Conservation (phyloP, 2,888 invertebrate genomes). For the Timandra comae region DNA sequence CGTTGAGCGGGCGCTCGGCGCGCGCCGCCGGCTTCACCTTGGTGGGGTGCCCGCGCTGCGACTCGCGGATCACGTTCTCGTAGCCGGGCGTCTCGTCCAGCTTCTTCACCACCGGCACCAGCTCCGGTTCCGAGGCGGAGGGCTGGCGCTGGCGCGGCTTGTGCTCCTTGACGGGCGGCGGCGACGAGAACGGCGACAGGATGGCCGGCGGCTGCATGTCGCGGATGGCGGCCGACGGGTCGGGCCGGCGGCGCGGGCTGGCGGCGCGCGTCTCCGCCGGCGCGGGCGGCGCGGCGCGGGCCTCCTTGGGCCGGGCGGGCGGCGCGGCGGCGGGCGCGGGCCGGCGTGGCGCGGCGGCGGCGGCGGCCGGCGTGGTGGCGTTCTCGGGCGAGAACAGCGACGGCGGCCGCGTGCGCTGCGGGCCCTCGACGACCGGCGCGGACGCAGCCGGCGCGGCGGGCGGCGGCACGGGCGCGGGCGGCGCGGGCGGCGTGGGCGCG, state of each 20-base stretch:
- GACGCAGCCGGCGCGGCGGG: slow-evolving; percentile 25
- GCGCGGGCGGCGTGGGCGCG: slow-evolving; percentile 22
- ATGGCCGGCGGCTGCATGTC: slow-evolving; percentile 64
- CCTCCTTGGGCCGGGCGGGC: slow-evolving; percentile 43
- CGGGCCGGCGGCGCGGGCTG: slow-evolving; percentile 38
- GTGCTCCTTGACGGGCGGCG: slow-evolving; percentile 42
- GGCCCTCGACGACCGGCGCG: slow-evolving; percentile 28
- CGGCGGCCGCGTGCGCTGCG: slow-evolving; percentile 66
- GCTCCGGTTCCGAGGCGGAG: slow-evolving; percentile 77
- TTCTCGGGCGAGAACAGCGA: slow-evolving; percentile 83
- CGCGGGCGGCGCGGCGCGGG: slow-evolving; percentile 26
- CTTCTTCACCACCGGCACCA: slow-evolving; percentile 79
- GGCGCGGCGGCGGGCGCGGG: slow-evolving; percentile 30
- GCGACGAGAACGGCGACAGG: slow-evolving; percentile 72
- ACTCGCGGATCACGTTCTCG: slow-evolving; percentile 77
- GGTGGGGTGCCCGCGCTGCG: slow-evolving; percentile 66
- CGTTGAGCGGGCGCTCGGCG: slow-evolving; percentile 66
- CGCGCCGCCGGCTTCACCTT: slow-evolving; percentile 40
- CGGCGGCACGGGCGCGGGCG: slow-evolving; percentile 26
- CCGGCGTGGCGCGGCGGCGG: slow-evolving; percentile 49
- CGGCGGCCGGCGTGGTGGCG: slow-evolving; percentile 62
- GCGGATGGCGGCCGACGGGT: slow-evolving; percentile 47
- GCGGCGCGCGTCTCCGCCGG: slow-evolving; percentile 13
- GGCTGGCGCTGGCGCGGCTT: slow-evolving; percentile 50
- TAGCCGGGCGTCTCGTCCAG: slow-evolving; percentile 78